Evolutionary conservation across 2,888 invertebrate genomes (phyloP).

Genomic region (Drosophila paramelanica): DNA sequence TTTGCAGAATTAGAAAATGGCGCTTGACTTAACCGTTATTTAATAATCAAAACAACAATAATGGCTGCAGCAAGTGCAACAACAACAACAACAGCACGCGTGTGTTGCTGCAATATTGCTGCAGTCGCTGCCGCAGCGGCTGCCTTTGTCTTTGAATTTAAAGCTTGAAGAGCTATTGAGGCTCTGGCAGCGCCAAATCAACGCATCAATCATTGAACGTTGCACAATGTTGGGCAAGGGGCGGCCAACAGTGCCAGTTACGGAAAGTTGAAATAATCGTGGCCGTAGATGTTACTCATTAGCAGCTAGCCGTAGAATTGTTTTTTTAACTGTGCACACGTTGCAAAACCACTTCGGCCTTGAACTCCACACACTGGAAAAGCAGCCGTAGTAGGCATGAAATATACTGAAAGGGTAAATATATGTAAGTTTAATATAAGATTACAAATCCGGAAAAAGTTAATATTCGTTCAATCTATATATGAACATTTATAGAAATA

Average conservation of each 20-base stretch:
- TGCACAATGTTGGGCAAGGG: conserved; percentile 56
- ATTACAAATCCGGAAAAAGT: no score
- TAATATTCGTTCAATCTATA: no score
- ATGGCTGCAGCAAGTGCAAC: conserved; percentile 55
- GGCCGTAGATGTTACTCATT: conserved; percentile 26
- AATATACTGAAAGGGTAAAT: no score
- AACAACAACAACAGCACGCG: conserved; percentile 17
- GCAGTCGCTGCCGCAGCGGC: conserved; percentile 19
- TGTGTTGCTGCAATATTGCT: conserved; percentile 39
- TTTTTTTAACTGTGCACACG: conserved; percentile 12
- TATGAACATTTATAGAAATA: no score
- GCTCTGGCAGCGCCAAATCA: conserved; percentile 62
- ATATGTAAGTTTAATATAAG: no score
- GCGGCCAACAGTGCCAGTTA: conserved; percentile 36
- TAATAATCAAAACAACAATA: conserved; percentile 69
- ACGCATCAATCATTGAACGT: conserved; percentile 71
- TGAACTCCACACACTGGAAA: no score
- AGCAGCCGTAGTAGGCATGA: no score
- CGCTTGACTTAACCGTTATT: conserved; percentile 77
- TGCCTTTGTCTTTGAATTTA: conserved; percentile 54
- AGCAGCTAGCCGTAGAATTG: conserved; percentile 48
- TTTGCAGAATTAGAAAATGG: conserved; percentile 72
- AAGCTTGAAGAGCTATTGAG: conserved; percentile 62
- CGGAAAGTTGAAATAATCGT: conserved; percentile 29
- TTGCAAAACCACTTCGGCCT: background rate